These are phyloP conservation scores for Eulemur albifrons DNA, from an alignment of 2,797 vertebrate species.

Conservation along the genomic window DNA sequence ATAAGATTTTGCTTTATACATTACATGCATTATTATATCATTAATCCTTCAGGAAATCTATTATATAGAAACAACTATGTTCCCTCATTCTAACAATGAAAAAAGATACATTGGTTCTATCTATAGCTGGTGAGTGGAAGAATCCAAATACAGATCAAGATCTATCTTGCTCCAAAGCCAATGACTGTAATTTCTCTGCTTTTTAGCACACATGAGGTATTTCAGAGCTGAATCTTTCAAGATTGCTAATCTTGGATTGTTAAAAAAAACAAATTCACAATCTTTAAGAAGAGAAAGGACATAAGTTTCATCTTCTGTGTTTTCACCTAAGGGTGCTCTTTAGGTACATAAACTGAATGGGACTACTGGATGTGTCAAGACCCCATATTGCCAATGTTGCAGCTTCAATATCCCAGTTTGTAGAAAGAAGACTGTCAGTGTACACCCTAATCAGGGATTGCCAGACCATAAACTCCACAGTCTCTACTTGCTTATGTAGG, in stretches of 20 bases:
- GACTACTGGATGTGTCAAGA: background rate
- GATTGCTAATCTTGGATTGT: background rate
- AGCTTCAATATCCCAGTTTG: background rate
- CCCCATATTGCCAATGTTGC: background rate
- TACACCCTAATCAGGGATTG: background rate
- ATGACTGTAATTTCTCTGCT: background rate
- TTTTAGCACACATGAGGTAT: background rate
- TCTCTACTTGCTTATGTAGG: background rate
- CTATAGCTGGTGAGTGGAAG: background rate
- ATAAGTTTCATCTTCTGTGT: background rate
- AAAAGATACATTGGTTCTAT: background rate
- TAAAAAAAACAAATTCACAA: background rate
- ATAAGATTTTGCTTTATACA: background rate
- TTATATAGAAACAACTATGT: background rate
- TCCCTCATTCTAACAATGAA: background rate
- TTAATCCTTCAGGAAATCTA: background rate
- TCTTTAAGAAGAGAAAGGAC: background rate
- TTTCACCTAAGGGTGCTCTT: background rate
- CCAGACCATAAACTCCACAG: background rate
- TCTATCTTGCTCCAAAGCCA: background rate
- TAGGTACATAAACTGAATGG: background rate
- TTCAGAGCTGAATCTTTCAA: background rate
- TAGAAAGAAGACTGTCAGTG: background rate
- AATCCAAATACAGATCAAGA: background rate
- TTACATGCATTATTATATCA: background rate